These are phyloP conservation scores for Ostrea edulis DNA, from an alignment of 1,140 invertebrate species.

Conservation along the genomic window DNA sequence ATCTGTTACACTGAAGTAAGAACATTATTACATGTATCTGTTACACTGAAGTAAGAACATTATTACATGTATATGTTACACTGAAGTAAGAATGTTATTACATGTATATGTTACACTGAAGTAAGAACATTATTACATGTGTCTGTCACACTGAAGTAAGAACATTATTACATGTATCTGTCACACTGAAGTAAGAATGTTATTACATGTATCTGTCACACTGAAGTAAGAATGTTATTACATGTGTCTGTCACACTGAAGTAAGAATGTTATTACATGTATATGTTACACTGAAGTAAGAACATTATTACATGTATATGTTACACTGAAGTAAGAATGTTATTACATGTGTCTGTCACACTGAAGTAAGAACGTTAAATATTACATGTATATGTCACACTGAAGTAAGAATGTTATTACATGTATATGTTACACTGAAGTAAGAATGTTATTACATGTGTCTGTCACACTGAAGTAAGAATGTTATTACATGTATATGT, in stretches of 20 bases:
- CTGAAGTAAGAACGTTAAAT: constrained; percentile 81
- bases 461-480: constrained; percentile 86
- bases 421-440: constrained; percentile 85
- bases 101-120: constrained; percentile 85
- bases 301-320: constrained; percentile 72
- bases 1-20: constrained; percentile 85
- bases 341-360: constrained; percentile 82
- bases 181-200: constrained; percentile 84
- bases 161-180: constrained; percentile 72
- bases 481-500: constrained; percentile 80
- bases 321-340: constrained; percentile 84
- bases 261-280: constrained; percentile 63
- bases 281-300: constrained; percentile 85
- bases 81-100: constrained; percentile 80
- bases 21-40: constrained; percentile 72
- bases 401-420: constrained; percentile 79
- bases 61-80: constrained; percentile 82
- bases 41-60: constrained; percentile 84
- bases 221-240: constrained; percentile 80
- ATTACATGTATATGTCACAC: constrained; percentile 83
- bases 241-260: constrained; percentile 85
- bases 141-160: constrained; percentile 85
- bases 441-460: constrained; percentile 59
- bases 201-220: constrained; percentile 82
- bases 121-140: constrained; percentile 63